phyloP scores from a whole-genome alignment of 2,797 vertebrate species.

The Lepilemur septentrionalis region DNA sequence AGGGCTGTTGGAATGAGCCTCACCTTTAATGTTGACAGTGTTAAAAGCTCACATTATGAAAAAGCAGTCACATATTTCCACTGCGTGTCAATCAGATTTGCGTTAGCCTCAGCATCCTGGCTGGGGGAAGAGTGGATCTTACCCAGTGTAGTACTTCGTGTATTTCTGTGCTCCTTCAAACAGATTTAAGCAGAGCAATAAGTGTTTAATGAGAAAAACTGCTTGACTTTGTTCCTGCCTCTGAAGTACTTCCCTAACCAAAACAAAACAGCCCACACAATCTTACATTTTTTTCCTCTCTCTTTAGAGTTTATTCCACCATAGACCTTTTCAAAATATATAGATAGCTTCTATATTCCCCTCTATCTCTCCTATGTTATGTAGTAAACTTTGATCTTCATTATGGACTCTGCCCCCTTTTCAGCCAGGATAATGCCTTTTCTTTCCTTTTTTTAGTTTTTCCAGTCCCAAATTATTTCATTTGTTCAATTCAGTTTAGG shows the following conservation, averaged over 20 bases:
- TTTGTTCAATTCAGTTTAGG: background rate
- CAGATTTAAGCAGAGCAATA: constrained; percentile 33
- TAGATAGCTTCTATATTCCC: background rate
- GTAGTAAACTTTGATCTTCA: background rate
- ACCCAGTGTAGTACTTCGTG: background rate
- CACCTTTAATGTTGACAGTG: background rate
- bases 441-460: background rate
- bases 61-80: background rate
- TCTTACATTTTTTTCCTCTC: background rate
- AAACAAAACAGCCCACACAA: background rate
- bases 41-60: background rate
- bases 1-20: background rate
- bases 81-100: background rate
- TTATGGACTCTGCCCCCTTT: background rate
- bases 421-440: background rate
- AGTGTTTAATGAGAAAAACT: constrained; percentile 54
- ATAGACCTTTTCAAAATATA: background rate
- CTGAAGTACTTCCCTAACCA: background rate
- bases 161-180: constrained; percentile 4
- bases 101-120: background rate
- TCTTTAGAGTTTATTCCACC: background rate
- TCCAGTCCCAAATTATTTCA: background rate
- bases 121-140: background rate
- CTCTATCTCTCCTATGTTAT: background rate
- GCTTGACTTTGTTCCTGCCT: constrained; percentile 40